Percentiles rank a stretch among this genome's conserved stretches.
These are phyloP conservation scores for Aplocera efformata DNA, from an alignment of 2,888 invertebrate species.

Conservation along the genomic window DNA sequence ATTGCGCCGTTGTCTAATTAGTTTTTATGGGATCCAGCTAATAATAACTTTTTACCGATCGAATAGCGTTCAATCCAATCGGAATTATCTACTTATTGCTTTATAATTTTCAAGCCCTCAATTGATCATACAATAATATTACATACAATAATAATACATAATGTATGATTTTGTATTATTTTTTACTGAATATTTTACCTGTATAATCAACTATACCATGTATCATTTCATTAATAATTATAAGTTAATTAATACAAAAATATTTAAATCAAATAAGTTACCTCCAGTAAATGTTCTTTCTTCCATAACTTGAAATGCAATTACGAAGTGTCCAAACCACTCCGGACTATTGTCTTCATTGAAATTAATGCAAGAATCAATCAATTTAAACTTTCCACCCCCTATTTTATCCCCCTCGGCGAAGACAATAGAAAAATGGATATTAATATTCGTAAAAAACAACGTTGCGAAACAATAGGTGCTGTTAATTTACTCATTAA, in stretches of 20 bases:
- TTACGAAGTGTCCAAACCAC: slow-evolving; percentile 65
- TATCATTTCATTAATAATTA: too few relatives aligned
- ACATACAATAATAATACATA: slow-evolving; percentile 5
- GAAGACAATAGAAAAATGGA: slow-evolving; percentile 68
- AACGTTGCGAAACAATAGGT: slow-evolving; percentile 73
- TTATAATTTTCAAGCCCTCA: neutral
- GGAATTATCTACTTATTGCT: neutral
- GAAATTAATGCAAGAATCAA: slow-evolving; percentile 78
- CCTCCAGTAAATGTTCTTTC: slow-evolving; percentile 14
- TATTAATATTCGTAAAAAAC: slow-evolving; percentile 78
- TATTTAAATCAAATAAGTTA: slow-evolving; percentile 8
- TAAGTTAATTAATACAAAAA: too few relatives aligned
- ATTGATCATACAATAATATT: too few relatives aligned
- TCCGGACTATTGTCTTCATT: slow-evolving; percentile 70
- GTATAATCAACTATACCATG: too few relatives aligned
- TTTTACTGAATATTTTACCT: slow-evolving; percentile 5
- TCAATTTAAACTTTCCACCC: slow-evolving; percentile 62
- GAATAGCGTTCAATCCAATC: neutral
- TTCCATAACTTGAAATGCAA: slow-evolving; percentile 46
- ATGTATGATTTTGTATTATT: neutral
- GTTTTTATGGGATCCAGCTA: slow-evolving; percentile 13
- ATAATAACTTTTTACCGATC: slow-evolving; percentile 12
- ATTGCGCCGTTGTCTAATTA: slow-evolving; percentile 24
- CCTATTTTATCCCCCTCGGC: slow-evolving; percentile 40
- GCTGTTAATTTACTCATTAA: slow-evolving; percentile 79